Evolutionary conservation across 2,888 invertebrate genomes (phyloP).

Genomic region (Erannis defoliaria): DNA sequence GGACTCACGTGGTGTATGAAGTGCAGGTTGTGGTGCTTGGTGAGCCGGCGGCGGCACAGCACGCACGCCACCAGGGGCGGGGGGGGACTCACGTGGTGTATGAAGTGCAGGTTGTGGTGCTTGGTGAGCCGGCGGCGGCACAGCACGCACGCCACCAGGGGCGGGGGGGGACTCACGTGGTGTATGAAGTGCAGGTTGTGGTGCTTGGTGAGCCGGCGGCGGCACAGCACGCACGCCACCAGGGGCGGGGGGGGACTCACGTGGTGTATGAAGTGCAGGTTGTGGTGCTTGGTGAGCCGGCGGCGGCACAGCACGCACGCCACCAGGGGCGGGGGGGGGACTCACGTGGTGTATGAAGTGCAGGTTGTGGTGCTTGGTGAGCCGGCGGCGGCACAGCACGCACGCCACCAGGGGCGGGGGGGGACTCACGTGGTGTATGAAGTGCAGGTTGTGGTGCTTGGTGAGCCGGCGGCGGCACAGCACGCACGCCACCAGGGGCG

Average conservation of each 20-base stretch:
- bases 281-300: conserved; percentile 91
- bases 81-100: conserved; percentile 85
- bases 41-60: conserved; percentile 91
- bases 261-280: conserved; percentile 90
- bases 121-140: conserved; percentile 92
- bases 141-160: conserved; percentile 91
- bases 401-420: conserved; percentile 92
- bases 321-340: conserved; percentile 89
- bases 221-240: conserved; percentile 92
- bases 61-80: conserved; percentile 92
- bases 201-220: conserved; percentile 91
- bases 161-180: conserved; percentile 83
- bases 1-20: conserved; percentile 86
- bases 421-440: conserved; percentile 86
- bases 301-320: conserved; percentile 93
- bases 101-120: conserved; percentile 92
- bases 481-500: conserved; percentile 91
- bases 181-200: conserved; percentile 92
- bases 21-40: conserved; percentile 92
- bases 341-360: conserved; percentile 88
- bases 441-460: conserved; percentile 92
- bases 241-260: conserved; percentile 87
- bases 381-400: conserved; percentile 91
- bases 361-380: conserved; percentile 92
- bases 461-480: conserved; percentile 92